Base-by-base conservation (phyloP, 2,888 invertebrate genomes). In the Cryptus armator region DNA sequence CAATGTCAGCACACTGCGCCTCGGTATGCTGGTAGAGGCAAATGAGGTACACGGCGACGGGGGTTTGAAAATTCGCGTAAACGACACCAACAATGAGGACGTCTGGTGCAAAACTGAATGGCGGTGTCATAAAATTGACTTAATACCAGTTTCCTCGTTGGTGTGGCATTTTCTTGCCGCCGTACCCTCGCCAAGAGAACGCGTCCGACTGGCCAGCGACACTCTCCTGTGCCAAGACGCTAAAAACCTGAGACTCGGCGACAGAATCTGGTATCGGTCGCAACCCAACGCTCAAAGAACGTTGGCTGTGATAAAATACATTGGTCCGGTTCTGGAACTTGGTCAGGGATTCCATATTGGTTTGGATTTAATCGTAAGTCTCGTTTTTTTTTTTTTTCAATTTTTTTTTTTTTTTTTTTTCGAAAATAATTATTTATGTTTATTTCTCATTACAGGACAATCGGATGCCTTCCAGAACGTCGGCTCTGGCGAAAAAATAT, bases 331-430 rank as follows among this genome's bases (percentile, higher is more conserved):
- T 74, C 91, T 93, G 81, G 95, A 95, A 84, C 91, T 95, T 75
- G 95, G 94, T 78, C 91, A 92, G 32, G 94, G 95, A 86, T 94
- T 94, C 89, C 95, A 95, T 90, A 95, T 95, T 90, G 95, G 95
- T 67, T 93, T 96, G 84, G 95, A 95, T 89, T 89, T 96, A 89
- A 93, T 95, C 94, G 87, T 88, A 16, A 29, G 74, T 76, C 29
- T 19, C 44, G n/a, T n/a, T n/a, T n/a, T 24, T 46, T 46, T 48
- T 48, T 48, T 48, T n/a, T 16, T 19, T 53, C n/a, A 2, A 48
- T 53, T 53, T 14, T 12, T 0, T 24, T 56, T 10, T 32, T 3
- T 14, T 44, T 59, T 56, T 14, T 37, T 7, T 37, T 37, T 37
- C 0, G 3, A 48, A 10, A 48, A 14, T 9, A 48, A 48, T 48